phyloP scores from a whole-genome alignment of 1,140 invertebrate species.

The Sinonovacula constricta region DNA sequence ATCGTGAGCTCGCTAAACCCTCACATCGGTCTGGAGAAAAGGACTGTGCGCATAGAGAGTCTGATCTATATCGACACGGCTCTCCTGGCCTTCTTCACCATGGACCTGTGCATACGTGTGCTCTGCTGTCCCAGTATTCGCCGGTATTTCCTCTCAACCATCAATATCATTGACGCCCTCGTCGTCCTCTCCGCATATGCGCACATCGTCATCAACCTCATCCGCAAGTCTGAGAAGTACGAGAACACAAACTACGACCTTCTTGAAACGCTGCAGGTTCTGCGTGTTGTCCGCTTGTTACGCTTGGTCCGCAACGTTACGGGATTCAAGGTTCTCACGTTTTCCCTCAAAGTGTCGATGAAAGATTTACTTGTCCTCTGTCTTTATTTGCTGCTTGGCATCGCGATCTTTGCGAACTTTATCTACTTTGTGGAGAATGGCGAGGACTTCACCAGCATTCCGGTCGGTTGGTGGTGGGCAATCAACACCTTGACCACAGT shows the following conservation, averaged over 20 bases:
- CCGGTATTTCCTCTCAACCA: constrained; percentile 85
- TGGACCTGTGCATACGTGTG: constrained; percentile 72
- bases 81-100: constrained; percentile 77
- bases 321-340: constrained; percentile 90
- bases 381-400: constrained; percentile 59
- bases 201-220: constrained; percentile 30
- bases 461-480: constrained; percentile 95
- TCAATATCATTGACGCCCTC: constrained; percentile 99
- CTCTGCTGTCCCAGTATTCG: constrained; percentile 73
- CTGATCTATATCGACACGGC: constrained; percentile 62
- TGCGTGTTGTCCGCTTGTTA: constrained; percentile 97
- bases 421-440: constrained; percentile 77
- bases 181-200: constrained; percentile 84
- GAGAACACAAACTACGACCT: constrained; percentile 47
- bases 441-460: constrained; percentile 86
- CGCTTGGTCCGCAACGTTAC: constrained; percentile 89
- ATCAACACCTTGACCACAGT: constrained; percentile 95
- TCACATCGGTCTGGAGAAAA: constrained; percentile 12
- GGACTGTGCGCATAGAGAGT: constrained; percentile 31
- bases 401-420: constrained; percentile 62
- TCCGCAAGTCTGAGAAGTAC: constrained; percentile 42
- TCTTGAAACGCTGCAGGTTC: constrained; percentile 92
- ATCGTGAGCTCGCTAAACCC: constrained; percentile 16
- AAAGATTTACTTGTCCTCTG: constrained; percentile 63
- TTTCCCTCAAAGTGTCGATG: constrained; percentile 81